These are phyloP conservation scores for Spatula clypeata DNA, from an alignment of 2,797 vertebrate genomes.

Conservation along the genomic window DNA sequence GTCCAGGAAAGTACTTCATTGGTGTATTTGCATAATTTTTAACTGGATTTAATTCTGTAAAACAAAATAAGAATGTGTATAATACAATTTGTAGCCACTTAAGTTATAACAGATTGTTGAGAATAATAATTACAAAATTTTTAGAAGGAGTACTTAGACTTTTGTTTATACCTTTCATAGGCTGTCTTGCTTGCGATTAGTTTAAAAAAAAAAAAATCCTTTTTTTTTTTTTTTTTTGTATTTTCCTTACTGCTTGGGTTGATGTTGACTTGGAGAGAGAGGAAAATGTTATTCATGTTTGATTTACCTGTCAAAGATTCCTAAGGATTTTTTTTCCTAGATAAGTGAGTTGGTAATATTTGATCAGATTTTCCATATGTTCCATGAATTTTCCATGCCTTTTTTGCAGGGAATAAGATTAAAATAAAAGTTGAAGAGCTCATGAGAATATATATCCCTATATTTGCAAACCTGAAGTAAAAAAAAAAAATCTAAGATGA, in stretches of 20 bases:
- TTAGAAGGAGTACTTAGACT: background rate
- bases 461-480: background rate
- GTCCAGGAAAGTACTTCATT: background rate
- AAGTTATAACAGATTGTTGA: background rate
- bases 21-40: background rate
- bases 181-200: background rate
- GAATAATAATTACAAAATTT: background rate
- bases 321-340: background rate
- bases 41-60: background rate
- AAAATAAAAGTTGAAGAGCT: background rate
- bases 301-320: background rate
- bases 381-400: background rate
- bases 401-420: background rate
- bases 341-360: background rate
- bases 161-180: background rate
- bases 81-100: background rate
- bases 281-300: background rate
- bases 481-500: background rate
- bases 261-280: background rate
- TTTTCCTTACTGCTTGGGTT: background rate
- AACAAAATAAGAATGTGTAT: accelerated
- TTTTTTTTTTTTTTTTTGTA: background rate
- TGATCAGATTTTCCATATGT: background rate
- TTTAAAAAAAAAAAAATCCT: background rate
- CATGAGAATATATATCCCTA: background rate